Conservation (phyloP, 2,888 invertebrate species). For the Eristalis pertinax region DNA sequence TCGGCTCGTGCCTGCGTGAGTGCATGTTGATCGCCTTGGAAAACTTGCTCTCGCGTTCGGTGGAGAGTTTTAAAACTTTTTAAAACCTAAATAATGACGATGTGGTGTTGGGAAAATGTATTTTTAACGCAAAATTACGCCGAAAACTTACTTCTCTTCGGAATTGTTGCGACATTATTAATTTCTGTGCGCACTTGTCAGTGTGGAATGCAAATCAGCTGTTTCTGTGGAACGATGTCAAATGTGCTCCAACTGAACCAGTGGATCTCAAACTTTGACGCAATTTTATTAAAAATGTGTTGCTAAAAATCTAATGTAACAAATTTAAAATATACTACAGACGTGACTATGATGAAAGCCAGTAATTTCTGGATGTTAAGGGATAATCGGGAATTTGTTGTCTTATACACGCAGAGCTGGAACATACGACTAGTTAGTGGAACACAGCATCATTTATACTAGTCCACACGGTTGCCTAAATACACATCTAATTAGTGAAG, state of each 20-base stretch:
- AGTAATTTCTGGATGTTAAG: too few species aligned
- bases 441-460: too few species aligned
- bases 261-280: not conserved
- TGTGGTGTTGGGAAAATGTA: not conserved
- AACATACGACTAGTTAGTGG: too few species aligned
- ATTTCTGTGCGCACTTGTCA: not conserved
- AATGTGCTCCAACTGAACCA: not conserved
- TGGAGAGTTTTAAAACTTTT: constrained; percentile 88
- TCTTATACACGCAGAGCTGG: too few species aligned
- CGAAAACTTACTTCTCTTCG: constrained; percentile 46
- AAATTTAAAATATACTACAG: too few species aligned
- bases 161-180: constrained; percentile 53
- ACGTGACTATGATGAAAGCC: too few species aligned
- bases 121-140: not conserved
- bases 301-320: too few species aligned
- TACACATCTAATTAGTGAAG: too few species aligned
- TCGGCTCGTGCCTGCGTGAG: constrained; percentile 85
- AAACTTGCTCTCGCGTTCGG: constrained; percentile 85
- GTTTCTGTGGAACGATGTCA: constrained; percentile 28
- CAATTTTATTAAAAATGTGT: not conserved
- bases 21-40: constrained; percentile 86
- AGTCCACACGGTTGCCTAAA: too few species aligned
- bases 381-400: too few species aligned
- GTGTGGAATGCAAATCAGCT: constrained; percentile 27
- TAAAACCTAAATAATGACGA: constrained; percentile 82